These are phyloP conservation scores for Ormyrus nitidulus DNA, from an alignment of 2,888 invertebrate species.

Conservation along the genomic window DNA sequence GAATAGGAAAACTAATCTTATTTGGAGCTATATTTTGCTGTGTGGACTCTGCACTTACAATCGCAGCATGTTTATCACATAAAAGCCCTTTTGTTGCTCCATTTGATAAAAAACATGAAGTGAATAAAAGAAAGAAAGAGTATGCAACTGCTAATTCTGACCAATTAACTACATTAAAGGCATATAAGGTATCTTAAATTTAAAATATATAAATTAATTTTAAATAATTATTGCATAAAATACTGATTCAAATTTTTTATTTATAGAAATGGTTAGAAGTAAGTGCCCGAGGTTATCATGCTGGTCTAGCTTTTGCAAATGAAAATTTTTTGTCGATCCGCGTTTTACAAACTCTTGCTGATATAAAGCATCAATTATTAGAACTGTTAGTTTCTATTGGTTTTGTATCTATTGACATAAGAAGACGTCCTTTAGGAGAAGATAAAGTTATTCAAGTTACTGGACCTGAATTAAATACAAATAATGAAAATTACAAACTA, in stretches of 20 bases:
- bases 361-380: constrained; percentile 89
- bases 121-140: constrained; percentile 84
- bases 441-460: constrained; percentile 83
- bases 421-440: constrained; percentile 77
- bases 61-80: constrained; percentile 89
- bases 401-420: constrained; percentile 84
- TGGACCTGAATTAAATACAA: constrained; percentile 82
- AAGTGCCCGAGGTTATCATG: constrained; percentile 79
- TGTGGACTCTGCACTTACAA: constrained; percentile 92
- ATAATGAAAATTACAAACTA: constrained; percentile 85
- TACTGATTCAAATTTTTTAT: constrained; percentile 30
- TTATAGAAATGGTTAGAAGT: constrained; percentile 87
- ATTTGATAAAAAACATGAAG: constrained; percentile 83
- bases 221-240: constrained; percentile 9
- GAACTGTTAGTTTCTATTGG: constrained; percentile 87
- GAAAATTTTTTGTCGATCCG: constrained; percentile 90
- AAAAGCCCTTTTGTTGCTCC: constrained; percentile 88
- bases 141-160: constrained; percentile 90
- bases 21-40: constrained; percentile 95
- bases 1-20: constrained; percentile 94
- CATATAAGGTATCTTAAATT: constrained; percentile 82
- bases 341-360: constrained; percentile 89
- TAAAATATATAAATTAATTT: constrained; percentile 3
- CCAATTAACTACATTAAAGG: constrained; percentile 90
- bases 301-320: constrained; percentile 87